These are phyloP conservation scores for Mesorhabditis sp. DNA, from an alignment of 2,888 invertebrate genomes.

Conservation along the genomic window DNA sequence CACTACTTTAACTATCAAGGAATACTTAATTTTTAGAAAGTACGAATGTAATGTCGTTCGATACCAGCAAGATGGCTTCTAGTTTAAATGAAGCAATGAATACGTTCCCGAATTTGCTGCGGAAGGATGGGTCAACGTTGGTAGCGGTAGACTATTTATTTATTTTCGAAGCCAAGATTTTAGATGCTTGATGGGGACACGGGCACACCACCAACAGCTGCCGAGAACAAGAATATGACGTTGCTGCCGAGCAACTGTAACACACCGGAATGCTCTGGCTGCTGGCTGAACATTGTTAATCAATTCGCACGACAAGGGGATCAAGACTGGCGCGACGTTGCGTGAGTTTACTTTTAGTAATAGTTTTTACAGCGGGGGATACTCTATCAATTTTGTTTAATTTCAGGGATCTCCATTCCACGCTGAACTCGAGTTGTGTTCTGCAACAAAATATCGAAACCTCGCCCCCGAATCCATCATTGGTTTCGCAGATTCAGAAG, in stretches of 20 bases:
- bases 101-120: neutral
- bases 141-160: neutral
- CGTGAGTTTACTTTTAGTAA: neutral
- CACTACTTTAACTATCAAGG: neutral
- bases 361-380: too few relatives aligned
- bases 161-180: neutral
- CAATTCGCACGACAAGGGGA: slow-evolving; percentile 5
- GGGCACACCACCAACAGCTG: neutral
- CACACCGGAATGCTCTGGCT: neutral
- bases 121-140: slow-evolving; percentile 6
- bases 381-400: too few relatives aligned
- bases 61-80: neutral
- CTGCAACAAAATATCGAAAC: too few relatives aligned
- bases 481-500: neutral
- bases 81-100: slow-evolving; percentile 1
- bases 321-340: neutral
- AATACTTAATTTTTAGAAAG: neutral
- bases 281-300: neutral
- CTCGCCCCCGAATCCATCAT: neutral
- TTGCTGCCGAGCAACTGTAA: neutral
- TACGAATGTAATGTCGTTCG: neutral
- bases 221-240: neutral
- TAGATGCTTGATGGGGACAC: neutral
- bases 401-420: too few relatives aligned
- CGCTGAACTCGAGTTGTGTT: too few relatives aligned